Evolutionary conservation across 2,797 vertebrate genomes (phyloP).

Genomic region (Poecilia picta): DNA sequence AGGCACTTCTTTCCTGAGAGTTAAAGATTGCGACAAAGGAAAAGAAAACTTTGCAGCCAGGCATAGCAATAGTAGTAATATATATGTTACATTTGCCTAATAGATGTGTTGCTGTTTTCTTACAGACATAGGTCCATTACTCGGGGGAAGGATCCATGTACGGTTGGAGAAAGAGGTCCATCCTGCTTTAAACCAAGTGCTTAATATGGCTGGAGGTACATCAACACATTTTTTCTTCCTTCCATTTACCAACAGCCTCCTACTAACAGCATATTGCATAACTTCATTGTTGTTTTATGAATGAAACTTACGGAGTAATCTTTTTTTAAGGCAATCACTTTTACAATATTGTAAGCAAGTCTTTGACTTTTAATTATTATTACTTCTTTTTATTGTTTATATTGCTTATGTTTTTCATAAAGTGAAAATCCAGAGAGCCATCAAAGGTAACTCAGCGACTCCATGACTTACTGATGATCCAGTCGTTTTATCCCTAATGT

Average conservation of each 20-base stretch:
- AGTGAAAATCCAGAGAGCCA: constrained; percentile 89
- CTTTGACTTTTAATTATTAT: background rate
- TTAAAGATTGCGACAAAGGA: constrained; percentile 9
- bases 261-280: background rate
- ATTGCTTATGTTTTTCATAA: constrained; percentile 74
- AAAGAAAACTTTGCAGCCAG: background rate
- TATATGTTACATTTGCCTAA: background rate
- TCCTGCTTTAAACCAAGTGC: constrained; percentile 86
- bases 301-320: background rate
- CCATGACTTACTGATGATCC: constrained; percentile 45
- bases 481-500: constrained; percentile 62
- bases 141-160: constrained; percentile 86
- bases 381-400: constrained; percentile 26
- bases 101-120: constrained; percentile 31
- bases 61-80: background rate
- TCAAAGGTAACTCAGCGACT: constrained; percentile 83
- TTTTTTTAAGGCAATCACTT: constrained; percentile 1
- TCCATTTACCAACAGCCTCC: background rate
- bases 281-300: background rate
- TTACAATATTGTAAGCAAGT: background rate
- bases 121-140: constrained; percentile 87
- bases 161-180: constrained; percentile 85
- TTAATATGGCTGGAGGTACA: constrained; percentile 89
- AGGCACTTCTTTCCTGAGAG: constrained; percentile 32
- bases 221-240: constrained; percentile 34